Conservation (phyloP, 2,888 invertebrate species). For the Orchesellides sinensis region DNA sequence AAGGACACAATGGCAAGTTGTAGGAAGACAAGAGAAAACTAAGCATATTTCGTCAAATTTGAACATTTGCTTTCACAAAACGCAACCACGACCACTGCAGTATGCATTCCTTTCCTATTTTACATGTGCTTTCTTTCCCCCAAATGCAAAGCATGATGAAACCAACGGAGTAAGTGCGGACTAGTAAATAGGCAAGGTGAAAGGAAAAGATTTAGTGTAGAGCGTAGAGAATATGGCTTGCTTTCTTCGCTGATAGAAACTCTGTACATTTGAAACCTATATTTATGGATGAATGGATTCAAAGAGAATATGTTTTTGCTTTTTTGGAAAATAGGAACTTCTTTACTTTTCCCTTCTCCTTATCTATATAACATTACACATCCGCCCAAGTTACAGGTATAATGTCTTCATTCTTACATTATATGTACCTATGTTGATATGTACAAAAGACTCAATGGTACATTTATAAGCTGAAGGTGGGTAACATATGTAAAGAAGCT, state of each 20-base stretch:
- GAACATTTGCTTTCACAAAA: slow-evolving; percentile 15
- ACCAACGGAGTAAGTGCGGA: neutral
- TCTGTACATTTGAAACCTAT: slow-evolving; percentile 29
- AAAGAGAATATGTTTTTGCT: slow-evolving; percentile 26
- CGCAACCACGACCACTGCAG: slow-evolving; percentile 36
- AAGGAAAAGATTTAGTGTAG: slow-evolving; percentile 47
- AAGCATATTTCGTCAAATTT: slow-evolving; percentile 34
- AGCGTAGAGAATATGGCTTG: neutral
- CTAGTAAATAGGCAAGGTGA: slow-evolving; percentile 32
- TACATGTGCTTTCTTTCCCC: neutral
- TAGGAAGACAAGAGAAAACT: neutral
- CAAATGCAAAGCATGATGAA: neutral
- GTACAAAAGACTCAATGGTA: no score
- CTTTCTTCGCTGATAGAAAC: neutral
- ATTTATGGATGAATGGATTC: slow-evolving; percentile 45
- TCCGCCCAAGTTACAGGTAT: slow-evolving; percentile 20
- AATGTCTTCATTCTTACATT: neutral
- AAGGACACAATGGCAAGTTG: no score
- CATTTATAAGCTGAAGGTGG: slow-evolving; percentile 8
- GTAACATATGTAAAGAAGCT: slow-evolving; percentile 34
- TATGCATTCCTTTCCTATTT: no score
- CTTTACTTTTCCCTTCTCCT: neutral
- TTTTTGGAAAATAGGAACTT: slow-evolving; percentile 35
- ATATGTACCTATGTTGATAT: neutral
- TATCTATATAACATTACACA: neutral